These are phyloP conservation scores for Xiphophorus birchmanni DNA, from an alignment of 2,797 vertebrate species.

Conservation along the genomic window DNA sequence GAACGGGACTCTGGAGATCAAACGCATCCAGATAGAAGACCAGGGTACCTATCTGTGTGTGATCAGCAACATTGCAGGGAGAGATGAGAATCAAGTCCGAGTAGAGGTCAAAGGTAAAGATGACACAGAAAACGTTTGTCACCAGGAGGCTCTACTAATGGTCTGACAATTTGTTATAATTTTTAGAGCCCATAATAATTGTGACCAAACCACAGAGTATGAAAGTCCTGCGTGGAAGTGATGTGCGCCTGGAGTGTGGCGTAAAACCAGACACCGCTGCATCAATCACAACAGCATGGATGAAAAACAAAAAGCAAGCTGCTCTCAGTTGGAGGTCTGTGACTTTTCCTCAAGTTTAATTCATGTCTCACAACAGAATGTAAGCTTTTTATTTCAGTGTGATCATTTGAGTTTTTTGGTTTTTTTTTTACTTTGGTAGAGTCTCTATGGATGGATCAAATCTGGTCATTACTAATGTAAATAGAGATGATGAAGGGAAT, in stretches of 20 bases:
- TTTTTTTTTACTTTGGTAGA: slow-evolving; percentile 70
- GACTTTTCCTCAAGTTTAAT: neutral
- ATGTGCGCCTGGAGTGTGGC: slow-evolving; percentile 87
- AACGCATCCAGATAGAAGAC: slow-evolving; percentile 86
- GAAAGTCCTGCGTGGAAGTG: slow-evolving; percentile 84
- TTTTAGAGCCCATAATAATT: slow-evolving; percentile 89
- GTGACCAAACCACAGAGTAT: slow-evolving; percentile 86
- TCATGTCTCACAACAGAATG: neutral
- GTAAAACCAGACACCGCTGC: slow-evolving; percentile 87
- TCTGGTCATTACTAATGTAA: slow-evolving; percentile 88
- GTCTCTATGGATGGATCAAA: slow-evolving; percentile 92
- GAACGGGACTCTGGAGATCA: slow-evolving; percentile 94
- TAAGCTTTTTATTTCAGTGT: neutral
- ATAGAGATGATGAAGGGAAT: slow-evolving; percentile 89
- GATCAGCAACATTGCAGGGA: slow-evolving; percentile 92
- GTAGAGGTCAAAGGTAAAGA: slow-evolving; percentile 95
- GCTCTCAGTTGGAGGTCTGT: slow-evolving; percentile 87
- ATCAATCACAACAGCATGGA: slow-evolving; percentile 87
- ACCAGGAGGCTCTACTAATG: neutral
- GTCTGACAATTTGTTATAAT: neutral
- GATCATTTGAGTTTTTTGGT: neutral
- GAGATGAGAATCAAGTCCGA: slow-evolving; percentile 89
- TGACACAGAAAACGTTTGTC: neutral
- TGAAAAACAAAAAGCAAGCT: slow-evolving; percentile 86
- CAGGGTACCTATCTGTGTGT: slow-evolving; percentile 93